A percentile compares a stretch with the other conserved stretches of the same genome.
These are phyloP conservation scores for Lasiurus cinereus DNA, from an alignment of 2,113 vertebrate species.

Conservation along the genomic window DNA sequence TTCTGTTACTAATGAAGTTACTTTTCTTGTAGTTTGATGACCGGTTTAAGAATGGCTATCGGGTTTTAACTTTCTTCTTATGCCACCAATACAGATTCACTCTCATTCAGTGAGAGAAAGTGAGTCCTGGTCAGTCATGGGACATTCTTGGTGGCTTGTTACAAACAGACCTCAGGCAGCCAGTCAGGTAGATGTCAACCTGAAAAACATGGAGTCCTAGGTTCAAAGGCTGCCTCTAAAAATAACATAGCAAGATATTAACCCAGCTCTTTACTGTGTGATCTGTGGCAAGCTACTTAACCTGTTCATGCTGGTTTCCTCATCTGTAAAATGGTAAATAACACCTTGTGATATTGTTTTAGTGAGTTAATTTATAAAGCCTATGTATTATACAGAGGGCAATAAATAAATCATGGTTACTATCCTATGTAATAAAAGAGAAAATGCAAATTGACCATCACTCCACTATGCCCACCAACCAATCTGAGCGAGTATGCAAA, in stretches of 20 bases:
- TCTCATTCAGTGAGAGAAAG: background rate
- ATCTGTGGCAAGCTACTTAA: background rate
- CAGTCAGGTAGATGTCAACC: background rate
- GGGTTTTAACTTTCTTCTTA: conserved; percentile 3
- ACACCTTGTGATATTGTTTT: background rate
- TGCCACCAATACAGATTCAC: background rate
- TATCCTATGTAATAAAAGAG: background rate
- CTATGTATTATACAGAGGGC: background rate
- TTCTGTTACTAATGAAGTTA: background rate
- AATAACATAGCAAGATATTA: background rate
- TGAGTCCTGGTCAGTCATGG: background rate
- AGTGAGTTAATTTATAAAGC: background rate
- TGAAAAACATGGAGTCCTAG: background rate
- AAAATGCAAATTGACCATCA: too few relatives aligned
- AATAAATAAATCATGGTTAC: background rate
- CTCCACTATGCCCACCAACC: too few relatives aligned
- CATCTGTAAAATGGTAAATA: background rate
- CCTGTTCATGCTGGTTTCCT: background rate
- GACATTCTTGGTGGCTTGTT: background rate
- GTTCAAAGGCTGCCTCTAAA: background rate
- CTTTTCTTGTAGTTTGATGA: conserved; percentile 5
- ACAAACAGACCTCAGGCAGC: background rate
- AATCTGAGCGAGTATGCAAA: too few relatives aligned
- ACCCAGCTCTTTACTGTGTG: background rate
- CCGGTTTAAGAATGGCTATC: background rate